phyloP scores from a whole-genome alignment of 2,797 vertebrate species.

The Danio tinwini region DNA sequence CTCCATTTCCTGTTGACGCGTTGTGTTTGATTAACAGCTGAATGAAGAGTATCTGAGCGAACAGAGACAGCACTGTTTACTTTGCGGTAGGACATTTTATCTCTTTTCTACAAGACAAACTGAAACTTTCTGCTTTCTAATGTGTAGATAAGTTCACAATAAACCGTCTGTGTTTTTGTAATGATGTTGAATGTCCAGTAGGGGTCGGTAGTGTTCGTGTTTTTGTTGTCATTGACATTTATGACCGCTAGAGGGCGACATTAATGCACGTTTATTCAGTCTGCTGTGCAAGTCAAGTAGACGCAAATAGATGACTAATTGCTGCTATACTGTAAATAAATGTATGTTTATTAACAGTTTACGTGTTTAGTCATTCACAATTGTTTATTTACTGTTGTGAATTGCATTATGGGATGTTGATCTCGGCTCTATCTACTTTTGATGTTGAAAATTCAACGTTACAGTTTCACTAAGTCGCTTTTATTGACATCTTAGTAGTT shows the following conservation, averaged over 20 bases:
- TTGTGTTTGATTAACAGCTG: slow-evolving; percentile 38
- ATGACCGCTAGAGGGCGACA: background rate
- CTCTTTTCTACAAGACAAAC: background rate
- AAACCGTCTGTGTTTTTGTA: background rate
- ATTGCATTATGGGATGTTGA: too few relatives aligned
- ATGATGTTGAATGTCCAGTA: slow-evolving; percentile 16
- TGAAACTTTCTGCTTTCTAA: background rate
- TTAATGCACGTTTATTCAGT: background rate
- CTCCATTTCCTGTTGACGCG: slow-evolving; percentile 43
- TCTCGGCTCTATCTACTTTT: too few relatives aligned
- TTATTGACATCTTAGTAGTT: too few relatives aligned
- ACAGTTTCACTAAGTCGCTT: too few relatives aligned
- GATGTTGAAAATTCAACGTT: too few relatives aligned
- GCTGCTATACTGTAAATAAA: too few relatives aligned
- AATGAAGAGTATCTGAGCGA: slow-evolving; percentile 29
- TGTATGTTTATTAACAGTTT: too few relatives aligned
- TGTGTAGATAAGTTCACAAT: background rate
- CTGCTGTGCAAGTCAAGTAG: background rate
- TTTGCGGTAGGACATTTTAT: background rate
- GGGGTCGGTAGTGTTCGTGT: slow-evolving; percentile 35
- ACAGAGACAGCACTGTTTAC: slow-evolving; percentile 32
- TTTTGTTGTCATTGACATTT: background rate
- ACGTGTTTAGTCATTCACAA: too few relatives aligned
- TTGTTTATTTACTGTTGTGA: too few relatives aligned
- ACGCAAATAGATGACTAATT: too few relatives aligned